Percentiles rank a stretch among this genome's conserved stretches.
Evolutionary conservation across 2,113 vertebrate species (phyloP).

Genomic region (Oxygymnocypris stewartii): DNA sequence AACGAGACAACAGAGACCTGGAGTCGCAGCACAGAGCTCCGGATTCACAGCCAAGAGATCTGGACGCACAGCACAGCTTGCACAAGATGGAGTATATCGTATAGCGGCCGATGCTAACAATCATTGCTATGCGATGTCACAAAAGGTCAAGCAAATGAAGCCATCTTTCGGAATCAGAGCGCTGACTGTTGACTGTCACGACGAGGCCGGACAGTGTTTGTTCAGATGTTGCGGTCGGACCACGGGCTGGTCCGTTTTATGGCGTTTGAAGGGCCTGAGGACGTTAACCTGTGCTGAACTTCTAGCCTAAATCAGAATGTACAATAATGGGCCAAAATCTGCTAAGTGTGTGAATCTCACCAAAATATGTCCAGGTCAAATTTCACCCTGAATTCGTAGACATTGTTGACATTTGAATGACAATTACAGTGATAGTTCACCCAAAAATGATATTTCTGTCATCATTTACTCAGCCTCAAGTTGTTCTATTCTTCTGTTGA

Average conservation of each 20-base stretch:
- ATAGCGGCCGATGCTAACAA: constrained; percentile 72
- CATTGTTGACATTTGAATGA: neutral
- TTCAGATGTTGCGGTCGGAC: neutral
- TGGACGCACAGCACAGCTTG: constrained; percentile 80
- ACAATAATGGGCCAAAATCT: neutral
- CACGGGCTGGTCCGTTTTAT: constrained; percentile 16
- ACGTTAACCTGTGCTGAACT: neutral
- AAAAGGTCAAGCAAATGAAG: constrained; percentile 22
- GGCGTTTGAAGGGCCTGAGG: neutral
- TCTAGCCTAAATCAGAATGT: neutral
- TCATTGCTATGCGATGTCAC: neutral
- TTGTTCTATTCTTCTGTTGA: neutral
- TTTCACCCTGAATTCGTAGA: constrained; percentile 4
- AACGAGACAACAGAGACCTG: constrained; percentile 92
- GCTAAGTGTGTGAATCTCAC: neutral
- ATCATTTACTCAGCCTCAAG: neutral
- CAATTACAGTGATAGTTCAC: neutral
- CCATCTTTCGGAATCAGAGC: neutral
- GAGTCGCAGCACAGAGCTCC: constrained; percentile 74
- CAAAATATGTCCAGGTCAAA: neutral
- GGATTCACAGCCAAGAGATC: constrained; percentile 75
- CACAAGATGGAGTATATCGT: constrained; percentile 87
- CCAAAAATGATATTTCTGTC: neutral
- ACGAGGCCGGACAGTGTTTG: constrained; percentile 6
- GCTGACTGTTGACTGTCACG: neutral